These are phyloP conservation scores for Tortricodes alternella DNA, from an alignment of 2,888 invertebrate genomes.

Conservation along the genomic window DNA sequence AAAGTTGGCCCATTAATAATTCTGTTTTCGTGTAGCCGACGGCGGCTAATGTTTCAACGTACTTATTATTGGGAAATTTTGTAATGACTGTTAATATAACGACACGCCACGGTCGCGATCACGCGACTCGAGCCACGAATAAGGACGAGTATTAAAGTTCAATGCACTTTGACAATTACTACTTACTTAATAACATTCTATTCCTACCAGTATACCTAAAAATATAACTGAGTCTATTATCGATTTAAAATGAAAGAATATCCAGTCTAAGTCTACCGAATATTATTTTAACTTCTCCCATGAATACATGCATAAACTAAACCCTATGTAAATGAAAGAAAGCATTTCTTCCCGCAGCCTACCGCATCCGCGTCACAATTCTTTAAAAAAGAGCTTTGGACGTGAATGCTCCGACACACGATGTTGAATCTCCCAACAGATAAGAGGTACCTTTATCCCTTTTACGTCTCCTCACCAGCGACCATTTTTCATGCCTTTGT, in stretches of 20 bases:
- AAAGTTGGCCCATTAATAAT: slow-evolving; percentile 77
- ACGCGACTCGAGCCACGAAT: slow-evolving; percentile 60
- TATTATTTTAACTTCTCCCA: too few species aligned
- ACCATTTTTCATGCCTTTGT: slow-evolving; percentile 80
- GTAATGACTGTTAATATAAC: slow-evolving; percentile 77
- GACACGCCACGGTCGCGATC: slow-evolving; percentile 63
- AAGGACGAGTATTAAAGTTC: slow-evolving; percentile 55
- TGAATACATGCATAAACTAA: slow-evolving; percentile 7
- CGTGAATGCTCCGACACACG: slow-evolving; percentile 52
- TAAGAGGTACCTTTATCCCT: slow-evolving; percentile 73
- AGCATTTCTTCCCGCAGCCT: background rate
- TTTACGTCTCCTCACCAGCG: slow-evolving; percentile 65
- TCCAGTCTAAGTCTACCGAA: too few species aligned
- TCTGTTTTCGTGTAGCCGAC: slow-evolving; percentile 72
- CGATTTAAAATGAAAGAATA: too few species aligned
- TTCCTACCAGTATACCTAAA: too few species aligned
- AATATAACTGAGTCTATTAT: too few species aligned
- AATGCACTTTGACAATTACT: slow-evolving; percentile 45
- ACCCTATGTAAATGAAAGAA: slow-evolving; percentile 20
- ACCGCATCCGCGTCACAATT: slow-evolving; percentile 27
- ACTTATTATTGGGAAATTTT: slow-evolving; percentile 78
- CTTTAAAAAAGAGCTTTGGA: slow-evolving; percentile 47
- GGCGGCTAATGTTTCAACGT: slow-evolving; percentile 67
- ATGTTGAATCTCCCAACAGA: slow-evolving; percentile 65
- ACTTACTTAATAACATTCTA: slow-evolving; percentile 13